Conservation (phyloP, 1,140 invertebrate species). For the Mylabris phalerata region DNA sequence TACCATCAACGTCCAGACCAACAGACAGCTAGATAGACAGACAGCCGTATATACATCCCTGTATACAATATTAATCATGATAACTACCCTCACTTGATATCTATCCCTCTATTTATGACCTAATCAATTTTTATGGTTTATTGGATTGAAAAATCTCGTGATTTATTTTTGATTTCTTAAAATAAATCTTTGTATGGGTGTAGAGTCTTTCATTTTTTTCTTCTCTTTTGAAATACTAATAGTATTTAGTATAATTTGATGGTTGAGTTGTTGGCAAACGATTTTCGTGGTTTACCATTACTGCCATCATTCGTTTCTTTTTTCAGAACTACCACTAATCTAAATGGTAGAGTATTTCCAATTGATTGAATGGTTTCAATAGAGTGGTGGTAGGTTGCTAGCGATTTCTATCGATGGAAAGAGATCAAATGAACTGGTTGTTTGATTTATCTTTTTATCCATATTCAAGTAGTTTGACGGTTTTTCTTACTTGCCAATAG, state of each 20-base stretch:
- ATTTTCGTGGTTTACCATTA: slow-evolving; percentile 3
- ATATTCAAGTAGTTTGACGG: slow-evolving; percentile 32
- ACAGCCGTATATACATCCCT: not conserved
- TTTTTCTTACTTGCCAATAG: slow-evolving; percentile 1
- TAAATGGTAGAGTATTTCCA: slow-evolving; percentile 3
- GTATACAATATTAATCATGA: slow-evolving; percentile 11
- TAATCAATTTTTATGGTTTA: not conserved
- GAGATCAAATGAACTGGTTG: not conserved
- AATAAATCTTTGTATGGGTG: slow-evolving; percentile 9
- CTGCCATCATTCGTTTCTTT: not conserved
- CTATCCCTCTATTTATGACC: too few species aligned
- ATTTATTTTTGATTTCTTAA: slow-evolving; percentile 8
- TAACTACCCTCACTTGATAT: not conserved
- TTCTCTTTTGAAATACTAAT: not conserved
- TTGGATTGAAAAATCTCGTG: slow-evolving; percentile 5
- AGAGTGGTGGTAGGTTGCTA: slow-evolving; percentile 16
- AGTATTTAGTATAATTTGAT: too few species aligned
- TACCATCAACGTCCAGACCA: slow-evolving; percentile 16
- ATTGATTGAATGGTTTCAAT: slow-evolving; percentile 22
- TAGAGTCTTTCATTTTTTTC: slow-evolving; percentile 9
- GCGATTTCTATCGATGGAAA: slow-evolving; percentile 21
- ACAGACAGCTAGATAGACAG: slow-evolving; percentile 9
- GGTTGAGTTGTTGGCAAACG: not conserved
- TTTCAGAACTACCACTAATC: too few species aligned
- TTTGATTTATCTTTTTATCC: slow-evolving; percentile 36